A percentile compares a stretch with the other conserved stretches of the same genome.
phyloP scores from a whole-genome alignment of 2,797 vertebrate genomes.

The Lacerta bilineata region DNA sequence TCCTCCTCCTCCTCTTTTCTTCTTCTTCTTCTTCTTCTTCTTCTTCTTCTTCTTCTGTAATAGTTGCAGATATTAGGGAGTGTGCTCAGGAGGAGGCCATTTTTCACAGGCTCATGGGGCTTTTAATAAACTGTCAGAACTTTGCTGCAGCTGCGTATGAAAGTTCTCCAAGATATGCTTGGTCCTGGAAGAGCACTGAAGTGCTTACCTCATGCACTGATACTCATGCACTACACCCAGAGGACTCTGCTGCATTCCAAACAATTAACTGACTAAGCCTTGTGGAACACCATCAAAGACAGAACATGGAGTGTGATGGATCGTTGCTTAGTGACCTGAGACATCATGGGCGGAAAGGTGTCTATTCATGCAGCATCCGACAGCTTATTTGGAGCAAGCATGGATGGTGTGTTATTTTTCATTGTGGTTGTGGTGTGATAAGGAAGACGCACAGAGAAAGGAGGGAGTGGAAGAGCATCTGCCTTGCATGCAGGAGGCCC shows the following conservation, averaged over 20 bases:
- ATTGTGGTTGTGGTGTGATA: not conserved
- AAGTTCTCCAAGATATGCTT: fast-evolving
- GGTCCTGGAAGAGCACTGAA: fast-evolving
- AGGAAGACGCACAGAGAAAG: not conserved
- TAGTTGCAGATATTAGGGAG: not conserved
- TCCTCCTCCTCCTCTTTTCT: too few species aligned
- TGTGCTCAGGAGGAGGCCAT: fast-evolving
- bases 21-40: too few species aligned
- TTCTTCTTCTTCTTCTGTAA: not conserved
- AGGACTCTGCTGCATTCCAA: fast-evolving
- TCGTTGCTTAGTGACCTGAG: conserved; percentile 55
- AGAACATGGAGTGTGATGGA: conserved; percentile 46
- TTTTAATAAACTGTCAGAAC: fast-evolving
- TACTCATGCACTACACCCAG: not conserved
- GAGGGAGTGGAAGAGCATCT: too few species aligned
- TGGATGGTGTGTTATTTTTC: not conserved
- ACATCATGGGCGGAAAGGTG: conserved; percentile 59
- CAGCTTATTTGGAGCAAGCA: not conserved
- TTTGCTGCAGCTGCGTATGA: fast-evolving
- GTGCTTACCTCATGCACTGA: fast-evolving
- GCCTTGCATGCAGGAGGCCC: too few species aligned
- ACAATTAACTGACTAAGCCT: fast-evolving
- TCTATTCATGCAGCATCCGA: conserved; percentile 26
- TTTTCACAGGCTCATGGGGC: not conserved
- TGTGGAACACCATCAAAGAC: conserved; percentile 7